Evolutionary conservation across 2,113 vertebrate genomes (phyloP), one percentile per base, ranked within the genome.

Genomic region (Crocuta crocuta): DNA sequence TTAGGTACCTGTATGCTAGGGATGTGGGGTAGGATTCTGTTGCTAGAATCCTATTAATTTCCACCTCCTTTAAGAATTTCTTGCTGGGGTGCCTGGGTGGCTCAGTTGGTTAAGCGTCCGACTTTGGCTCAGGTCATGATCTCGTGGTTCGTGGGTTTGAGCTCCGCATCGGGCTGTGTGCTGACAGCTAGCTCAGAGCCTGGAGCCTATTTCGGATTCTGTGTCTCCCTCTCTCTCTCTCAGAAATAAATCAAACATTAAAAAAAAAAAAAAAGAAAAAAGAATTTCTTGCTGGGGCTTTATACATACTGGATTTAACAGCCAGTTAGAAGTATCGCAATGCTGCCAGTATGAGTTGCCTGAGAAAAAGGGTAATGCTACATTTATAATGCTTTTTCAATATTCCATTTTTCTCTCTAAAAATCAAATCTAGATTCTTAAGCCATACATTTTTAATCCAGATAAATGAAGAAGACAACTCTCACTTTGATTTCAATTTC

Each of bases 321-420:
- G 71, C 9, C 58, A 88, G 1, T 39, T 89, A 55, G 33, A 92
- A 92, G 66, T 50, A 48, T 48, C 15, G 3, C 17, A 94, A 78
- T 8, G 0, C 19, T 0, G 80, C 21, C 1, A 63, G 45, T 74
- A 63, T 1, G 8, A 10, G 23, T 15, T 58, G 24, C 4, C 76
- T n/a, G 43, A 58, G 19, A 76, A 91, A 85, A 94, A 63, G 48
- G 5, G 7, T 89, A 33, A 70, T 9, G 19, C 6, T 9, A 76
- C 0, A 4, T 76, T 92, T 63, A 68, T 21, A 4, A 45, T 73
- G 1, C 48, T 82, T 66, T 76, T 85, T 21, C 2, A 73, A 28
- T 50, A 86, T 58, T 86, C 11, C 11, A 61, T 58, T 74, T 39
- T 55, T 65, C 21, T 70, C 28, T 66, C 24, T 76, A 91, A 96